These are phyloP conservation scores for Drosophila falleni DNA, from an alignment of 2,888 invertebrate genomes.

Conservation along the genomic window DNA sequence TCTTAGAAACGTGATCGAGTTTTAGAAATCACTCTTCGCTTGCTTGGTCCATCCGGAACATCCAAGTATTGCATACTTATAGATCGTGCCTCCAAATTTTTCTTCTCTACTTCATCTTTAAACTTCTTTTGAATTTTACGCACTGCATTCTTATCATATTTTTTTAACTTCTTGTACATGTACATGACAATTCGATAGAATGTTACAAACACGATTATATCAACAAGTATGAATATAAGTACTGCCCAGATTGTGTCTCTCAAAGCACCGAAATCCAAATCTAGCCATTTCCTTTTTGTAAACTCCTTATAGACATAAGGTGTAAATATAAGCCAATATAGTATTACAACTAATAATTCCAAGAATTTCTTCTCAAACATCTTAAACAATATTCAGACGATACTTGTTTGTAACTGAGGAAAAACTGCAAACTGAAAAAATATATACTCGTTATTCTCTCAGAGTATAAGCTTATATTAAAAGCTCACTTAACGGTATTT, in stretches of 20 bases:
- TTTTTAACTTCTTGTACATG: neutral
- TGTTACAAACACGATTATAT: constrained; percentile 4
- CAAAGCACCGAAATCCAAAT: constrained; percentile 6
- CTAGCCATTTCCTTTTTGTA: neutral
- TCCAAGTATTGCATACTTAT: neutral
- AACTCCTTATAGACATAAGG: neutral
- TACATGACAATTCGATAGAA: constrained; percentile 23
- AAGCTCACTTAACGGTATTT: neutral
- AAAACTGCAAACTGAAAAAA: neutral
- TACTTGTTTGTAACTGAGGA: neutral
- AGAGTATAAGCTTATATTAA: neutral
- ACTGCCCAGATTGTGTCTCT: constrained; percentile 8
- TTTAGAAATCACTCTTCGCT: neutral
- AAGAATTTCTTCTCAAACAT: constrained; percentile 40
- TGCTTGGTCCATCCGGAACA: constrained; percentile 7
- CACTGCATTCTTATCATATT: constrained; percentile 9
- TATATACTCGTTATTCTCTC: neutral
- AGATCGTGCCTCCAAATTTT: constrained; percentile 14
- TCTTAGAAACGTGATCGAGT: neutral
- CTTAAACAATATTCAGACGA: neutral
- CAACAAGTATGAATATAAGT: constrained; percentile 16
- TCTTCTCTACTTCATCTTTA: neutral
- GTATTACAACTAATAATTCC: constrained; percentile 22
- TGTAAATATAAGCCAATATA: constrained; percentile 22
- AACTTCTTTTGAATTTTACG: neutral